Conservation (phyloP, 2,888 invertebrate species). For the Melinaea menophilus region DNA sequence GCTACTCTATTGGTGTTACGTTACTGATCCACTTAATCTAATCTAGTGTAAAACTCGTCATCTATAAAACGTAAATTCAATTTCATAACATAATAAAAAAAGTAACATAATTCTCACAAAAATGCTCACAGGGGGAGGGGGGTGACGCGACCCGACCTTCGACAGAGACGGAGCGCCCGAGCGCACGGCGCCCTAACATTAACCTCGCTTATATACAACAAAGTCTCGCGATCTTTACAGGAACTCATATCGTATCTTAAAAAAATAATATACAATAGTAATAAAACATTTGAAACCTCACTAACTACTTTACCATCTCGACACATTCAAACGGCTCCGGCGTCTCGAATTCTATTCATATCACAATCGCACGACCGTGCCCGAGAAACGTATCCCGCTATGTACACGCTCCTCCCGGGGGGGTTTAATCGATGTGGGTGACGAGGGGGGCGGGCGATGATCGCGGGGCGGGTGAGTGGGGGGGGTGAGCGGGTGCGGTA, state of each 20-base stretch:
- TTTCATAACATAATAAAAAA: slow-evolving; percentile 66
- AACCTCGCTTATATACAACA: slow-evolving; percentile 74
- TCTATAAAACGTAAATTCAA: slow-evolving; percentile 65
- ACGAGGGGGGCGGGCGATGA: slow-evolving; percentile 53
- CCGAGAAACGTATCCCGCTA: slow-evolving; percentile 76
- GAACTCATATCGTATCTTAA: slow-evolving; percentile 78
- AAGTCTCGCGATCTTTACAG: slow-evolving; percentile 64
- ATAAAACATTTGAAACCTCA: slow-evolving; percentile 78
- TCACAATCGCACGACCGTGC: slow-evolving; percentile 78
- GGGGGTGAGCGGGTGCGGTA: slow-evolving; percentile 36
- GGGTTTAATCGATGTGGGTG: slow-evolving; percentile 65
- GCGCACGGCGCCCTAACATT: slow-evolving; percentile 47
- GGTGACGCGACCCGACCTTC: slow-evolving; percentile 55
- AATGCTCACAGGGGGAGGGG: slow-evolving; percentile 74
- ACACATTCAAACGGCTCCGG: slow-evolving; percentile 73
- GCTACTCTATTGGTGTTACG: slow-evolving; percentile 78
- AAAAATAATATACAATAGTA: slow-evolving; percentile 75
- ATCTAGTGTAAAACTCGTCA: slow-evolving; percentile 76
- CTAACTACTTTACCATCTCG: slow-evolving; percentile 76
- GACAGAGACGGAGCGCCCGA: slow-evolving; percentile 36
- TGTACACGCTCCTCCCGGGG: slow-evolving; percentile 71
- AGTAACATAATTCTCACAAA: slow-evolving; percentile 76
- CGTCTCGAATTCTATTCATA: slow-evolving; percentile 76
- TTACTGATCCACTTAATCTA: slow-evolving; percentile 77
- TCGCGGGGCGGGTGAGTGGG: slow-evolving; percentile 27